Conservation (phyloP, 2,797 vertebrate species). For the Schizopygopsis malacanthus region DNA sequence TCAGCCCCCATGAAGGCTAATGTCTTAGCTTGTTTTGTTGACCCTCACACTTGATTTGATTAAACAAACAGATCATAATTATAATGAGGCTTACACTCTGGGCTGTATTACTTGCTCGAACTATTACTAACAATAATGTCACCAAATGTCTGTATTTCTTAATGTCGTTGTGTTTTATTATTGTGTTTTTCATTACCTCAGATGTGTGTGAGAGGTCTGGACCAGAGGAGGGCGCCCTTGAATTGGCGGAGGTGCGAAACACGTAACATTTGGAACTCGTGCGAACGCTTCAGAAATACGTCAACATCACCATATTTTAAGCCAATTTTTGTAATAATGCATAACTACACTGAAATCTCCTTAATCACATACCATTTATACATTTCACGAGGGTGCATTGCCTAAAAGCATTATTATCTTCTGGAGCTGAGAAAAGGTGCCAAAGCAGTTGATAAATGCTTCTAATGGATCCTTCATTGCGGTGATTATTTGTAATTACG, state of each 20-base stretch:
- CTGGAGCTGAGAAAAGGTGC: neutral
- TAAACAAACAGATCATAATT: neutral
- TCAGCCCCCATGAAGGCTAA: conserved; percentile 9
- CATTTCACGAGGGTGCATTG: neutral
- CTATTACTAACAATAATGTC: neutral
- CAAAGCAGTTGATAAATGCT: neutral
- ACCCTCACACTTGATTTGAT: neutral
- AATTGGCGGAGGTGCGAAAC: neutral
- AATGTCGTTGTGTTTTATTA: neutral
- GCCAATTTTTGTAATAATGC: neutral
- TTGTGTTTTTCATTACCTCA: neutral
- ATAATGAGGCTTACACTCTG: neutral
- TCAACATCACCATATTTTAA: neutral
- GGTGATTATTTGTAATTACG: conserved; percentile 24
- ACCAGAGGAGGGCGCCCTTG: conserved; percentile 34
- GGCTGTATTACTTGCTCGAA: neutral
- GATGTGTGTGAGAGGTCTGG: neutral
- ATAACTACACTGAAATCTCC: neutral
- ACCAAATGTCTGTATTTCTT: neutral
- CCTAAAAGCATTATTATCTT: neutral
- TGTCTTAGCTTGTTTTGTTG: conserved; percentile 6
- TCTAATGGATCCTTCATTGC: neutral
- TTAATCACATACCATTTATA: neutral
- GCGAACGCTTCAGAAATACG: neutral
- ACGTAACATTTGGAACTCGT: neutral